Percentiles rank a stretch among this genome's conserved stretches.
These are phyloP conservation scores for Sepioteuthis lessoniana DNA, from an alignment of 2,888 invertebrate species.

Conservation along the genomic window DNA sequence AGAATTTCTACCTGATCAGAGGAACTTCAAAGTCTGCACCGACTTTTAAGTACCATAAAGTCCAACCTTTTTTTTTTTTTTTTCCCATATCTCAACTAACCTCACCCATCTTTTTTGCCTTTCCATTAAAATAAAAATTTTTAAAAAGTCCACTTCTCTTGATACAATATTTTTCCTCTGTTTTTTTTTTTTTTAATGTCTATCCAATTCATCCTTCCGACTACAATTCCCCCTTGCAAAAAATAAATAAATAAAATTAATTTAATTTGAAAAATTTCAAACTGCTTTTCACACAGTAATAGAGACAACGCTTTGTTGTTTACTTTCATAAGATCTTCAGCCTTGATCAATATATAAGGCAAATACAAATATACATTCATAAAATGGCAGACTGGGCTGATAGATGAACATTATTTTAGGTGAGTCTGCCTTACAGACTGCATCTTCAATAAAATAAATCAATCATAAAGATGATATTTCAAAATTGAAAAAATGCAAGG, in stretches of 20 bases:
- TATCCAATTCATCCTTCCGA: no score
- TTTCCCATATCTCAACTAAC: background rate
- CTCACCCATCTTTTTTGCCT: background rate
- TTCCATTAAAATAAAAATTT: background rate
- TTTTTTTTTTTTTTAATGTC: no score
- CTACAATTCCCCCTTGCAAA: no score
- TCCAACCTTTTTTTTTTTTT: background rate
- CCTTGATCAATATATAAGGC: background rate
- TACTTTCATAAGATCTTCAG: background rate
- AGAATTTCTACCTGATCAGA: background rate
- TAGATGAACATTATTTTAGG: background rate
- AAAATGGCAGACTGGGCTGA: background rate
- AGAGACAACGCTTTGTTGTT: background rate
- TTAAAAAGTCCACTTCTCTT: background rate
- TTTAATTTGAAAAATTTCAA: no score
- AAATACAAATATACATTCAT: background rate
- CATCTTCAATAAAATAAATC: no score
- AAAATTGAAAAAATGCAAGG: background rate
- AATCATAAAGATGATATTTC: no score
- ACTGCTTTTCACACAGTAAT: background rate
- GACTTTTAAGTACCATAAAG: background rate
- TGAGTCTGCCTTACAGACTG: no score
- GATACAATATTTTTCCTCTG: slow-evolving; percentile 1
- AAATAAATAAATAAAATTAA: no score
- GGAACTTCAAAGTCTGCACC: no score